phyloP scores from a whole-genome alignment of 2,888 invertebrate species.

The Lapara coniferarum region DNA sequence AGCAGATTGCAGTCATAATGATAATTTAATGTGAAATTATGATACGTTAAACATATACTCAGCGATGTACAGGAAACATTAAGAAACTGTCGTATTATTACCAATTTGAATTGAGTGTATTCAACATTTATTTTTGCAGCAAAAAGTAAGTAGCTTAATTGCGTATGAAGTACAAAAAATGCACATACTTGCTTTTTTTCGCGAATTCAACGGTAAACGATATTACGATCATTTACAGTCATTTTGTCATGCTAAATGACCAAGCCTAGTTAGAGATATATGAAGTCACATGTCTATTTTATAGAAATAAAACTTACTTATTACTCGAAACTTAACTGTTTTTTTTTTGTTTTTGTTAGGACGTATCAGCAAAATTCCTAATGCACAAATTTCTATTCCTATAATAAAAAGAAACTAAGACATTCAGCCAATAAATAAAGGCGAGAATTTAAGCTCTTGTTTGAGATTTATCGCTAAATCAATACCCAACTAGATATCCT shows the following conservation, averaged over 20 bases:
- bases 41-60: conserved; percentile 25
- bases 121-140: not conserved
- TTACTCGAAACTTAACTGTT: too few relatives aligned
- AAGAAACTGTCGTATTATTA: conserved; percentile 4
- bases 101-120: not conserved
- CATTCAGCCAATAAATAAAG: not conserved
- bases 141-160: conserved; percentile 1
- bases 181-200: not conserved
- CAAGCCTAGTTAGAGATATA: not conserved
- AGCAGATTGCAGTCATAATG: conserved; percentile 34
- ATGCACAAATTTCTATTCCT: not conserved
- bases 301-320: too few relatives aligned
- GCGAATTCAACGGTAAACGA: not conserved
- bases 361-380: not conserved
- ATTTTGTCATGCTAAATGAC: not conserved
- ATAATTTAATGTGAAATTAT: conserved; percentile 26
- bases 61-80: conserved; percentile 19
- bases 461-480: not conserved
- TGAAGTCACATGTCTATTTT: too few relatives aligned
- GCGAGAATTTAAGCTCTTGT: not conserved
- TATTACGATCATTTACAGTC: not conserved
- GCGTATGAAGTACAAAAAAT: not conserved
- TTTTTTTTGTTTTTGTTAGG: too few relatives aligned
- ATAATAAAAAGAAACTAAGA: not conserved
- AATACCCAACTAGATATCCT: not conserved